Percentiles rank a stretch among this genome's conserved stretches.
These are phyloP conservation scores for Proales similis DNA, from an alignment of 1,140 invertebrate genomes.

Conservation along the genomic window DNA sequence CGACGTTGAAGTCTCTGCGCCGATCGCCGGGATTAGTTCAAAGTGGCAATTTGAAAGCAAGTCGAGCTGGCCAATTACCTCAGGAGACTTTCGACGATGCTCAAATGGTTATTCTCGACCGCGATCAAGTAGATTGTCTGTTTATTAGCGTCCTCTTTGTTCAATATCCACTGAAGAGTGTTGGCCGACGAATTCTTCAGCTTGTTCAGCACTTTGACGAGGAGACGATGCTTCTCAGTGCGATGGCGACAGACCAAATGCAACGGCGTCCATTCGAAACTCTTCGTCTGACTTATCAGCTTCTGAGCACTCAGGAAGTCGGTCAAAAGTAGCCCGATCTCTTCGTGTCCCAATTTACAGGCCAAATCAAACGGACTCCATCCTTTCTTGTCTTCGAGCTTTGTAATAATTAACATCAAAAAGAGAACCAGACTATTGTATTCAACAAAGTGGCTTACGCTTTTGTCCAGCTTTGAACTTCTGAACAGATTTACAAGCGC, in stretches of 20 bases:
- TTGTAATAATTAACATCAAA: too few species aligned
- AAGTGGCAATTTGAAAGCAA: too few species aligned
- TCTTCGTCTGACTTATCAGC: not conserved
- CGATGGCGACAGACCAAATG: slow-evolving; percentile 30
- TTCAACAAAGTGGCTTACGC: too few species aligned
- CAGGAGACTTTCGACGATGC: slow-evolving; percentile 10
- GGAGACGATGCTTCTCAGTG: not conserved
- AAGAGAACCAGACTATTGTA: too few species aligned
- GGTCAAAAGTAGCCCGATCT: slow-evolving; percentile 8
- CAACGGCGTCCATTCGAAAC: slow-evolving; percentile 1
- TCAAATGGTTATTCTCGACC: slow-evolving; percentile 35
- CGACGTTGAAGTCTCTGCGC: slow-evolving; percentile 1
- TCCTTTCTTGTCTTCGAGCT: slow-evolving; percentile 22
- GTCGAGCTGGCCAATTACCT: too few species aligned
- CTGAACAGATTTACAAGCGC: too few species aligned
- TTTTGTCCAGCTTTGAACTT: too few species aligned
- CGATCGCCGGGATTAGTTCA: too few species aligned
- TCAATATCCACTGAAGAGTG: slow-evolving; percentile 3
- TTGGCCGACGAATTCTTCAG: slow-evolving; percentile 7
- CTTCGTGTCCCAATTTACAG: slow-evolving; percentile 23
- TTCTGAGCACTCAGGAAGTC: too few species aligned
- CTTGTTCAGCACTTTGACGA: slow-evolving; percentile 6
- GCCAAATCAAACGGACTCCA: slow-evolving; percentile 30
- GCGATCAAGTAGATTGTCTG: slow-evolving; percentile 17
- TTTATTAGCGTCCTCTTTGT: slow-evolving; percentile 18